Conservation (phyloP, 2,797 vertebrate genomes). For the Aphelocoma californica region DNA sequence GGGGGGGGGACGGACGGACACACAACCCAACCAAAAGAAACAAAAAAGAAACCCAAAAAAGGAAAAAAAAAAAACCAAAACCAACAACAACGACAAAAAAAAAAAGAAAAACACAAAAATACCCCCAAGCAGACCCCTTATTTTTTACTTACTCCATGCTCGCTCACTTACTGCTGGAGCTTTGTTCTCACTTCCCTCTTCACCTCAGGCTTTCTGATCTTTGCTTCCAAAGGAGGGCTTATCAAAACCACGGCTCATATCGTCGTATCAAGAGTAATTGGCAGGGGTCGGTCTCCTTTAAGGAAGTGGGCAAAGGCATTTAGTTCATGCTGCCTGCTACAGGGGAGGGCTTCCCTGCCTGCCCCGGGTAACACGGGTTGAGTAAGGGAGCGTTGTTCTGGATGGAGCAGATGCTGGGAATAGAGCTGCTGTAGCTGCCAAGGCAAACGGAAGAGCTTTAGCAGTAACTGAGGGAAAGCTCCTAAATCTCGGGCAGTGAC, state of each 20-base stretch:
- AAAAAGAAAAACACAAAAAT: no score
- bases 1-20: no score
- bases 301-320: neutral
- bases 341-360: neutral
- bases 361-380: fast-evolving
- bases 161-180: neutral
- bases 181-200: neutral
- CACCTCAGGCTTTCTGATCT: neutral
- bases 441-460: neutral
- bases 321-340: fast-evolving
- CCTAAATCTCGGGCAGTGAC: fast-evolving
- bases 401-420: neutral
- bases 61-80: no score
- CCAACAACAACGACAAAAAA: no score
- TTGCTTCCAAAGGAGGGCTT: neutral
- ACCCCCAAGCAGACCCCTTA: fast-evolving
- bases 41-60: no score
- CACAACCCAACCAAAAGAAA: no score
- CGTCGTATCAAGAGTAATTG: fast-evolving
- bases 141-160: neutral
- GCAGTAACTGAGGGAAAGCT: neutral
- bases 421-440: neutral
- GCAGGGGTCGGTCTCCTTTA: neutral
- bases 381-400: neutral
- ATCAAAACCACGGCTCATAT: fast-evolving